A percentile compares a stretch with the other conserved stretches of the same genome.
phyloP scores from a whole-genome alignment of 2,888 invertebrate genomes.

The Leucozona laternaria region DNA sequence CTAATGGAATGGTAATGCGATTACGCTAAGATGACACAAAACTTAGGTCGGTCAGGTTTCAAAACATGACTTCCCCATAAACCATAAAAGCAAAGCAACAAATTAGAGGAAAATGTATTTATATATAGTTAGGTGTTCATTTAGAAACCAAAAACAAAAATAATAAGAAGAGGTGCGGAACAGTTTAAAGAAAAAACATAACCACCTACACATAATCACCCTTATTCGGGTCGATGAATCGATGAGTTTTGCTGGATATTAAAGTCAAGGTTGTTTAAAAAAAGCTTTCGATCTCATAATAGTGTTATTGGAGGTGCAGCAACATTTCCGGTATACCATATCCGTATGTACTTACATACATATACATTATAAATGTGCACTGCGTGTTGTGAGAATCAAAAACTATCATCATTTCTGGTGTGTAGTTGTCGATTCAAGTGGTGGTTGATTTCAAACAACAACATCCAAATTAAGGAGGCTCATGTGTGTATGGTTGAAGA shows the following conservation, averaged over 20 bases:
- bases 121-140: not conserved
- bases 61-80: not conserved
- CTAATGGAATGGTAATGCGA: conserved; percentile 10
- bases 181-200: not conserved
- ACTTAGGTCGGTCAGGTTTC: not conserved
- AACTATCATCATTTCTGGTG: not conserved
- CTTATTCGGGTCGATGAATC: conserved; percentile 67
- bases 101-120: not conserved
- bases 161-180: not conserved
- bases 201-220: not conserved
- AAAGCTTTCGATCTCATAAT: conserved; percentile 30
- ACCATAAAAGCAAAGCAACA: not conserved
- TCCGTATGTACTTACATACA: not conserved
- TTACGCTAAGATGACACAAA: not conserved
- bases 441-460: not conserved
- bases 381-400: not conserved
- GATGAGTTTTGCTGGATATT: conserved; percentile 63
- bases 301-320: conserved; percentile 19
- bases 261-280: conserved; percentile 62
- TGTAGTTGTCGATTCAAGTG: not conserved
- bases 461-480: not conserved
- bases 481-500: not conserved
- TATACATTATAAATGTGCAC: not conserved
- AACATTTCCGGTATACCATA: conserved; percentile 18
- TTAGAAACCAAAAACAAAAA: not conserved